Conservation (phyloP, 2,797 vertebrate genomes). For the Forpus xanthops region DNA sequence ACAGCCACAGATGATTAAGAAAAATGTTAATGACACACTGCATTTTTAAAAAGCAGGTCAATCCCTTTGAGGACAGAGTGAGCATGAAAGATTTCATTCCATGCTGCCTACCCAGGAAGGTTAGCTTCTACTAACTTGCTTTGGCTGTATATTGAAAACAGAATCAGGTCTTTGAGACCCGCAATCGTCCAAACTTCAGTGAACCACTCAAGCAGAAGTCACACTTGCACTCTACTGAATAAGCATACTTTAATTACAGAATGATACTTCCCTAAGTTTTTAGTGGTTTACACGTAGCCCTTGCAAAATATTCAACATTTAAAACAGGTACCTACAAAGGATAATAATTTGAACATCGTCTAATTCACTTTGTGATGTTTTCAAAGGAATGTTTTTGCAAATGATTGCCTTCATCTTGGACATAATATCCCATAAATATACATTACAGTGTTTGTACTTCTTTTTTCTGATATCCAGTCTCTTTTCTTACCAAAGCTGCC, state of each 20-base stretch:
- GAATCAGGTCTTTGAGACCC: neutral
- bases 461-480: neutral
- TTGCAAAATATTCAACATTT: conserved; percentile 2
- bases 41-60: neutral
- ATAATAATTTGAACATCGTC: neutral
- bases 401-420: neutral
- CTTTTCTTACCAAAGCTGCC: neutral
- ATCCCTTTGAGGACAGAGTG: neutral
- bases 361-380: neutral
- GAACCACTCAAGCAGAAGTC: neutral
- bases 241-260: neutral
- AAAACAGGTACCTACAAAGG: neutral
- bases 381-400: neutral
- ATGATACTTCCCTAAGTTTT: neutral
- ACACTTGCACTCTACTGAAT: neutral
- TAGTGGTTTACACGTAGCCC: neutral
- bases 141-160: neutral
- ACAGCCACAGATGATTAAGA: neutral
- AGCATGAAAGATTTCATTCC: neutral
- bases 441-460: neutral
- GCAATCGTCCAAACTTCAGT: neutral
- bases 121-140: neutral
- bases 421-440: neutral
- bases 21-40: neutral
- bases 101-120: neutral